These are phyloP conservation scores for Terrapene triunguis DNA, from an alignment of 2,113 vertebrate genomes.

Conservation along the genomic window DNA sequence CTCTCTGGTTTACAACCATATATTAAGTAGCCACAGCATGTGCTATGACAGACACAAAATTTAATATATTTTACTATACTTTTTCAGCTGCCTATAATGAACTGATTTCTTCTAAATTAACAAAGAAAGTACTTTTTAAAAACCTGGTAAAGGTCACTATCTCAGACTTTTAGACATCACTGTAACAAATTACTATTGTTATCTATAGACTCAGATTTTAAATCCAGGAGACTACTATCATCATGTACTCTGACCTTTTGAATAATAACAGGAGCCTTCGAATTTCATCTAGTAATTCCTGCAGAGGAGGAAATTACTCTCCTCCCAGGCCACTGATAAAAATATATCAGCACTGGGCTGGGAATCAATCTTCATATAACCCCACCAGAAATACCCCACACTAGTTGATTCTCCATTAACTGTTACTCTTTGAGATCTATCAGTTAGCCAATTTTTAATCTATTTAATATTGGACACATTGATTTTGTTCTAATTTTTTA, in stretches of 20 bases:
- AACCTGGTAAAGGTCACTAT: background rate
- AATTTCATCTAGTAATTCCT: background rate
- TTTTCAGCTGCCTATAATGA: background rate
- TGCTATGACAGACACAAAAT: background rate
- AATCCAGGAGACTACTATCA: background rate
- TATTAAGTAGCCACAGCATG: background rate
- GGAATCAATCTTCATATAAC: background rate
- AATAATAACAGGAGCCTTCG: background rate
- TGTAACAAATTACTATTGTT: background rate
- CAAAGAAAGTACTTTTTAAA: background rate
- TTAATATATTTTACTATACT: background rate
- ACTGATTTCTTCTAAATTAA: background rate
- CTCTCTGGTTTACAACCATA: background rate
- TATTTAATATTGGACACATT: background rate
- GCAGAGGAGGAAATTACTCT: background rate
- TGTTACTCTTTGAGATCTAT: background rate
- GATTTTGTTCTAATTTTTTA: background rate
- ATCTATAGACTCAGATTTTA: background rate
- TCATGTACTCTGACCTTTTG: background rate
- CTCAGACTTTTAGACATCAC: background rate
- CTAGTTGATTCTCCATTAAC: background rate
- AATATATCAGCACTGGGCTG: background rate
- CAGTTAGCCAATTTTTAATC: background rate
- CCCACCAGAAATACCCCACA: background rate
- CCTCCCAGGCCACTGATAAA: background rate